Percentiles rank a stretch among this genome's conserved stretches.
phyloP scores from a whole-genome alignment of 2,113 vertebrate genomes.

The Passer domesticus region DNA sequence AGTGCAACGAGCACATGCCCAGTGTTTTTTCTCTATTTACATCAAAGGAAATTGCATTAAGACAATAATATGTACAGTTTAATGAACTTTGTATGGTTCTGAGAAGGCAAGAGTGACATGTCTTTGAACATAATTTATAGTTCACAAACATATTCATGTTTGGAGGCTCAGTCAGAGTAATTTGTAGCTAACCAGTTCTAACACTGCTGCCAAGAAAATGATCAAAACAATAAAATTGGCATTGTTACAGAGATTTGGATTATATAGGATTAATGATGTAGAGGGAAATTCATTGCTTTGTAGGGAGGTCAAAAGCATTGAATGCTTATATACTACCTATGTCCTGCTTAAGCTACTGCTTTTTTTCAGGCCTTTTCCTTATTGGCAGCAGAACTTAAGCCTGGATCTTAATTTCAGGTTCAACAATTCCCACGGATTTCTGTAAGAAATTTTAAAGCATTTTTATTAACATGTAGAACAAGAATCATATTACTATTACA shows the following conservation, averaged over 20 bases:
- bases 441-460: not conserved
- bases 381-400: not conserved
- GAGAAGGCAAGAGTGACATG: constrained; percentile 17
- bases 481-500: not conserved
- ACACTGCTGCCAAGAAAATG: constrained; percentile 34
- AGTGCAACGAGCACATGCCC: not conserved
- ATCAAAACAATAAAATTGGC: constrained; percentile 45
- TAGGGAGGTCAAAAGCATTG: not conserved
- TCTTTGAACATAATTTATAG: constrained; percentile 38
- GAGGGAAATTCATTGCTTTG: not conserved
- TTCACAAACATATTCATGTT: constrained; percentile 29
- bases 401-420: not conserved
- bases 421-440: not conserved
- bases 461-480: not conserved
- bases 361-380: not conserved
- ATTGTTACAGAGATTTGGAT: constrained; percentile 44
- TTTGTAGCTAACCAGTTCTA: constrained; percentile 33
- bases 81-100: constrained; percentile 18
- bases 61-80: constrained; percentile 9
- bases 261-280: constrained; percentile 11
- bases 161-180: constrained; percentile 15
- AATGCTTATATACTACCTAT: not conserved
- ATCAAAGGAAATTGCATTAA: constrained; percentile 34
- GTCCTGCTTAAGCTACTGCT: not conserved
- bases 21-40: not conserved